phyloP scores from a whole-genome alignment of 2,888 invertebrate species.

The Bibio marci region DNA sequence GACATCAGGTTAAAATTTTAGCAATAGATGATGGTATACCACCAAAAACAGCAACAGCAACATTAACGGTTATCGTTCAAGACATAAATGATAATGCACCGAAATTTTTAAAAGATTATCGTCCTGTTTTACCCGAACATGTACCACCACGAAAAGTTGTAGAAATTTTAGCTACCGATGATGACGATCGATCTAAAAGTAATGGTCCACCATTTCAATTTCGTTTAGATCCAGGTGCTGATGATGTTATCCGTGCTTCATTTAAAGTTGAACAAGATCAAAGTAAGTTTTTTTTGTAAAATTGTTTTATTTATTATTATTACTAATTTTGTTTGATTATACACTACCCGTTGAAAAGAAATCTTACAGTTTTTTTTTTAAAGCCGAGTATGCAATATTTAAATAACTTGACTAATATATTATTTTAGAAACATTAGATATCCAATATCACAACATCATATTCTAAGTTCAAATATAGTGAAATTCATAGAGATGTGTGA shows the following conservation, averaged over 20 bases:
- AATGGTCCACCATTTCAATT: constrained; percentile 96
- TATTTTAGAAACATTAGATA: too few relatives aligned
- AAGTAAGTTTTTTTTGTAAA: constrained; percentile 53
- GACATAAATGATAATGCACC: constrained; percentile 94
- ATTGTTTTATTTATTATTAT: constrained; percentile 3
- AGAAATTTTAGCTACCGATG: constrained; percentile 83
- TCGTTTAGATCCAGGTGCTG: constrained; percentile 81
- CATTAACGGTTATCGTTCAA: constrained; percentile 83
- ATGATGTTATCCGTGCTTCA: constrained; percentile 82
- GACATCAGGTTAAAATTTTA: constrained; percentile 90
- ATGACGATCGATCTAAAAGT: constrained; percentile 83
- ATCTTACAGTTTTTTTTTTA: too few relatives aligned
- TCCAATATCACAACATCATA: too few relatives aligned
- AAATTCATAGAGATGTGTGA: too few relatives aligned
- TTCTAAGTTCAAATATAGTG: too few relatives aligned
- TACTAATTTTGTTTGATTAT: not conserved
- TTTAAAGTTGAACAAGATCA: constrained; percentile 95
- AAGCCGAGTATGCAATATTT: too few relatives aligned
- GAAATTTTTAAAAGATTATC: constrained; percentile 78
- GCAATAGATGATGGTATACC: constrained; percentile 91
- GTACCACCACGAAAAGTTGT: constrained; percentile 81
- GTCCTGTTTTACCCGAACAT: constrained; percentile 86
- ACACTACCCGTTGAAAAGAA: too few relatives aligned
- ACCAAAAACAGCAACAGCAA: constrained; percentile 85
- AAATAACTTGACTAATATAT: too few relatives aligned